Conservation (phyloP, 2,797 vertebrate species). For the Squalus acanthias region DNA sequence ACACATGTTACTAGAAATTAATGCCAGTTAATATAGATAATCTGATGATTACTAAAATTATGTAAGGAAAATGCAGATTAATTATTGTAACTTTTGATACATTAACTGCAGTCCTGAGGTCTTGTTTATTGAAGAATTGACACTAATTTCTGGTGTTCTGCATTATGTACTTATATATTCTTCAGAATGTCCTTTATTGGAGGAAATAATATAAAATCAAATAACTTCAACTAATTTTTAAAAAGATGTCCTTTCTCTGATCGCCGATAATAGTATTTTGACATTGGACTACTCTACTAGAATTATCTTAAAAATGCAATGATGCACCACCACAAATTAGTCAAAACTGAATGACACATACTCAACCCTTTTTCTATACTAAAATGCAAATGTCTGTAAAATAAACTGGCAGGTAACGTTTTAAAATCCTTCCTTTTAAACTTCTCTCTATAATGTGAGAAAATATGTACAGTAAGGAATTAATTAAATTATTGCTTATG, state of each 20-base stretch:
- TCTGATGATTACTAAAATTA: background rate
- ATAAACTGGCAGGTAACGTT: background rate
- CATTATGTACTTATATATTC: background rate
- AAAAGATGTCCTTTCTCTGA: background rate
- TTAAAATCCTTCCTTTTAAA: background rate
- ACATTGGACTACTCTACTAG: background rate
- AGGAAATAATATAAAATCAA: background rate
- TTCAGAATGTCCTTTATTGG: background rate
- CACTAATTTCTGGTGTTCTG: background rate
- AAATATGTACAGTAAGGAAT: background rate
- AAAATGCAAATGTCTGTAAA: background rate
- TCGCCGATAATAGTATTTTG: background rate
- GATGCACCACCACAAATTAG: background rate
- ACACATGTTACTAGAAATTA: background rate
- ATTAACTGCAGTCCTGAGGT: background rate
- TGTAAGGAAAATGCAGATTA: background rate
- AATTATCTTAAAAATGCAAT: background rate
- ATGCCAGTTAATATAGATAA: background rate
- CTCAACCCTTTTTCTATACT: background rate
- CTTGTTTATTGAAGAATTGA: background rate
- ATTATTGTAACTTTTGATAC: background rate
- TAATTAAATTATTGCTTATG: background rate
- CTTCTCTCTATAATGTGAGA: background rate
- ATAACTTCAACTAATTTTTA: background rate
- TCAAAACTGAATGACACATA: background rate